Evolutionary conservation across 2,797 vertebrate genomes (phyloP).

Genomic region (Parauchenoglanis ngamensis): DNA sequence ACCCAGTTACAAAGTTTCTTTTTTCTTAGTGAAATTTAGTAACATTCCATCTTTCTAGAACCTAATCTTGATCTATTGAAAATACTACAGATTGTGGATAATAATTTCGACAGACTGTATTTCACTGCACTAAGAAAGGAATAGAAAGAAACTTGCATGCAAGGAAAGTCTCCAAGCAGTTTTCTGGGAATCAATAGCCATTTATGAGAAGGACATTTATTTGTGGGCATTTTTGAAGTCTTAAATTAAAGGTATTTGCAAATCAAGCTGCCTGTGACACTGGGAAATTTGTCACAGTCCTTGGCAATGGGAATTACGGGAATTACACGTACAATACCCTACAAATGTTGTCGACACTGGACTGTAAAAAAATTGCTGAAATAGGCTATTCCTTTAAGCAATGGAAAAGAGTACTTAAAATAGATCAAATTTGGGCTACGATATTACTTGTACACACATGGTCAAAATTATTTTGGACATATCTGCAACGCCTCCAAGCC

Average conservation of each 20-base stretch:
- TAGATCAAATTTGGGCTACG: background rate
- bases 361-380: background rate
- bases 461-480: background rate
- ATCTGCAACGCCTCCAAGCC: background rate
- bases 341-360: background rate
- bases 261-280: background rate
- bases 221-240: background rate
- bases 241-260: background rate
- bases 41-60: background rate
- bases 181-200: background rate
- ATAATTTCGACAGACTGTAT: background rate
- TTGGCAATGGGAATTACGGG: background rate
- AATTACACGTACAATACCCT: background rate
- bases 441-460: background rate
- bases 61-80: background rate
- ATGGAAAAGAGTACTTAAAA: background rate
- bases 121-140: background rate
- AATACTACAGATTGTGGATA: background rate
- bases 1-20: background rate
- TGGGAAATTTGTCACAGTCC: background rate
- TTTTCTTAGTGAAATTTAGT: background rate
- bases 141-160: background rate
- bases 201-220: background rate
- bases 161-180: background rate
- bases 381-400: background rate